phyloP scores from a whole-genome alignment of 2,113 vertebrate genomes.

The Campylomormyrus tamandua region DNA sequence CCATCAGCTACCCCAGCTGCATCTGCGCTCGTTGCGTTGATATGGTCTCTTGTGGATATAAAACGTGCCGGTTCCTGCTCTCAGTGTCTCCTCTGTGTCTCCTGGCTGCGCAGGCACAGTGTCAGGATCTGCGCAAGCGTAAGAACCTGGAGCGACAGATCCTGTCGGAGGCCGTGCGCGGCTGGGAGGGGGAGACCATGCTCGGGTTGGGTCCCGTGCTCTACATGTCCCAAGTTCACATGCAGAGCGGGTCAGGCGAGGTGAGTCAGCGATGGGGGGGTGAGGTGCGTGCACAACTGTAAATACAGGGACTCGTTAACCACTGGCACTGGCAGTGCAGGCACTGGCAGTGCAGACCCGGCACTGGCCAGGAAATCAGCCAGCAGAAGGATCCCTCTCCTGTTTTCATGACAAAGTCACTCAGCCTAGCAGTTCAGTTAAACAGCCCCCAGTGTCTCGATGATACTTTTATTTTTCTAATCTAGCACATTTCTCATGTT shows the following conservation, averaged over 20 bases:
- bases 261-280: constrained; percentile 46
- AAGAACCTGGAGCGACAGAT: constrained; percentile 93
- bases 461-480: not conserved
- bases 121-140: constrained; percentile 86
- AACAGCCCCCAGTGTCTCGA: not conserved
- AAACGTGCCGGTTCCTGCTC: not conserved
- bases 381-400: not conserved
- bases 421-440: not conserved
- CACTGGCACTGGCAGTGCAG: not conserved
- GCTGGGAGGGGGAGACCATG: constrained; percentile 93
- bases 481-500: not conserved
- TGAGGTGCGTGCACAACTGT: not conserved
- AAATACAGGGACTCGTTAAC: not conserved
- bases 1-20: not conserved
- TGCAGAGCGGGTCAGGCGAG: constrained; percentile 81
- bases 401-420: not conserved
- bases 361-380: not conserved
- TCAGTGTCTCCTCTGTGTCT: not conserved
- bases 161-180: constrained; percentile 82
- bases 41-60: not conserved
- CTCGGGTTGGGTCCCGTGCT: constrained; percentile 75
- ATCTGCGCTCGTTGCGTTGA: not conserved
- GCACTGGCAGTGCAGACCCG: not conserved
- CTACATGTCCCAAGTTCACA: constrained; percentile 84
- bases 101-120: constrained; percentile 65